Evolutionary conservation across 2,113 vertebrate genomes (phyloP).

Genomic region (Prinia subflava): DNA sequence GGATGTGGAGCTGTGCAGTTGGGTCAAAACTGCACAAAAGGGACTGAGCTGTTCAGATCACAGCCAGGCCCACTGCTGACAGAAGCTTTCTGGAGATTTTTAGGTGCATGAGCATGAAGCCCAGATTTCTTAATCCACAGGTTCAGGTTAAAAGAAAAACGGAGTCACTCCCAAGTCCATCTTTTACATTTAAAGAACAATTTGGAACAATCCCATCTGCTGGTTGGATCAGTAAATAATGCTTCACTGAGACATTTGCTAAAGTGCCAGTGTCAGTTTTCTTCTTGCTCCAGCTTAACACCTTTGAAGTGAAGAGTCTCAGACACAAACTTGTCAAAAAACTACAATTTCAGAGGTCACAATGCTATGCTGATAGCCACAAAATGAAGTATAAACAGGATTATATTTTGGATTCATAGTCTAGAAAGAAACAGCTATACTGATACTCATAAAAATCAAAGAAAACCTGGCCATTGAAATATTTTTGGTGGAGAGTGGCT

Average conservation of each 20-base stretch:
- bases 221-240: not conserved
- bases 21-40: not conserved
- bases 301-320: not conserved
- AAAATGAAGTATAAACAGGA: not conserved
- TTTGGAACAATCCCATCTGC: not conserved
- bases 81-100: not conserved
- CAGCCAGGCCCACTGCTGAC: not conserved
- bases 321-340: not conserved
- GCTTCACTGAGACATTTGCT: not conserved
- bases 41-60: not conserved
- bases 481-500: not conserved
- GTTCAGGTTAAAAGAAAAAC: not conserved
- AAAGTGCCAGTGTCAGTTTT: not conserved
- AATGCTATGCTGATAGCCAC: not conserved
- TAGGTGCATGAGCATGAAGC: not conserved
- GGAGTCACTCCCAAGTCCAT: not conserved
- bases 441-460: not conserved
- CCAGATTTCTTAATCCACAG: not conserved
- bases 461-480: not conserved
- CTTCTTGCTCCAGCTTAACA: not conserved
- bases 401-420: not conserved
- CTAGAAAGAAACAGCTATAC: not conserved
- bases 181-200: not conserved
- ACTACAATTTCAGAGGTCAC: not conserved
- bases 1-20: not conserved